Base-by-base conservation (phyloP, 2,888 invertebrate genomes). In the Tinea pellionella region DNA sequence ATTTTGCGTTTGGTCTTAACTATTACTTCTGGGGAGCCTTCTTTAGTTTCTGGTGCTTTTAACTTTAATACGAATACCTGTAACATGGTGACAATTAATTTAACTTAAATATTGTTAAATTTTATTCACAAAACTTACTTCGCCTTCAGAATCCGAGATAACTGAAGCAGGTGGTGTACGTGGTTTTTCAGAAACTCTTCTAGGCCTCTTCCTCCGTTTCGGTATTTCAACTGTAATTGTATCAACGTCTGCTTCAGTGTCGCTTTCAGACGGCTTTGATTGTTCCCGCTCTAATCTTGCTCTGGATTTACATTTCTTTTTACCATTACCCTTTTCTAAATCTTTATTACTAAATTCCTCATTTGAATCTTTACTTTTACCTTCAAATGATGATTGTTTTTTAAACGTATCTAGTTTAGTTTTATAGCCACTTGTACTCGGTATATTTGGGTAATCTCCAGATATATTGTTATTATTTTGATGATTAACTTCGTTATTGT, bases 1-100 rank as follows among this genome's bases (percentile, higher is more conserved):
- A 94, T 90, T 80, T 93, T 94, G 60, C 94, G 89, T 47, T 93
- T 94, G 0, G 94, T 95, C 75, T 93, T 94, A 0, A 94, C 93
- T 64, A 94, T 93, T 0, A 94, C 89, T 71, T 92, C 93, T 53
- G 89, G 88, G 0, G 83, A 82, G n/a, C 76, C 72, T 29, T 82
- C 77, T 2, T 78, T 71, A 13, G 69, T 73, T 55, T 81, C 84
- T 51, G 85, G 76, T 55, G 88, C 76, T 69, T 81, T 83, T 8
- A 88, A 65, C 68, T 87, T 86, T 0, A 87, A 67, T 8, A 87
- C 81, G 60, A 78, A 87, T 0, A 87, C 76, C 87, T 86, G 64
- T 3, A 74, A 70, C 62, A 37, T 18, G 3, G 6, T 13, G n/a
- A 58, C 13, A 32, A 13, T 37, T 58, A 29, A 56, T 56, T n/a